Percentiles rank a stretch among this genome's conserved stretches.
Conservation (phyloP, 2,797 vertebrate genomes). For the Nyctalus aviator region DNA sequence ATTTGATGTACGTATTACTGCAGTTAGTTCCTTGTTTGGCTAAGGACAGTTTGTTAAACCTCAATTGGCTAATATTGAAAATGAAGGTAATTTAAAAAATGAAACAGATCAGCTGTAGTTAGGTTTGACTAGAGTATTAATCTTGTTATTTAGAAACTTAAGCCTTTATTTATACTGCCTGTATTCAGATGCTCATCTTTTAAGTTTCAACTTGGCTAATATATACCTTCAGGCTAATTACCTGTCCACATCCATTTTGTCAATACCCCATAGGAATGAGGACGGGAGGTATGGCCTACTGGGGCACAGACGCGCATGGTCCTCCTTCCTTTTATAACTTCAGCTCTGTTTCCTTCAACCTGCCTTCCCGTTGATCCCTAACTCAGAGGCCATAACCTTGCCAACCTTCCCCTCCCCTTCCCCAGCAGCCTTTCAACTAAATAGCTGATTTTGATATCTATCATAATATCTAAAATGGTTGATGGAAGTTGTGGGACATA, state of each 20-base stretch:
- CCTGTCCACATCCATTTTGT: background rate
- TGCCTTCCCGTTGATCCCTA: background rate
- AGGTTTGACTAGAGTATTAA: slow-evolving; percentile 23
- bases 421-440: background rate
- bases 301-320: background rate
- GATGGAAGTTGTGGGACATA: background rate
- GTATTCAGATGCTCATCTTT: slow-evolving; percentile 46
- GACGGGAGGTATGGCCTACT: background rate
- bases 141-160: slow-evolving; percentile 61
- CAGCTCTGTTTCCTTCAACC: background rate
- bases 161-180: slow-evolving; percentile 55
- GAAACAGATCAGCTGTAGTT: slow-evolving; percentile 16
- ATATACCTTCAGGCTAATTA: slow-evolving; percentile 14
- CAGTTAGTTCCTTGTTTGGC: slow-evolving; percentile 44
- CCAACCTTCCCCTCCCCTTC: background rate
- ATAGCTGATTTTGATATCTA: slow-evolving; percentile 30
- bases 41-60: slow-evolving; percentile 60
- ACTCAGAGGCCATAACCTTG: background rate
- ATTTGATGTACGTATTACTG: slow-evolving; percentile 67
- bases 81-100: slow-evolving; percentile 60
- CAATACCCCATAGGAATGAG: background rate
- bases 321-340: background rate
- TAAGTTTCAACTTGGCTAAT: background rate
- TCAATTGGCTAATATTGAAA: slow-evolving; percentile 58
- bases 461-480: background rate